Evolutionary conservation across 2,888 invertebrate species (phyloP), one percentile per base, ranked within the genome.

Genomic region (Epistrophe grossulariae): DNA sequence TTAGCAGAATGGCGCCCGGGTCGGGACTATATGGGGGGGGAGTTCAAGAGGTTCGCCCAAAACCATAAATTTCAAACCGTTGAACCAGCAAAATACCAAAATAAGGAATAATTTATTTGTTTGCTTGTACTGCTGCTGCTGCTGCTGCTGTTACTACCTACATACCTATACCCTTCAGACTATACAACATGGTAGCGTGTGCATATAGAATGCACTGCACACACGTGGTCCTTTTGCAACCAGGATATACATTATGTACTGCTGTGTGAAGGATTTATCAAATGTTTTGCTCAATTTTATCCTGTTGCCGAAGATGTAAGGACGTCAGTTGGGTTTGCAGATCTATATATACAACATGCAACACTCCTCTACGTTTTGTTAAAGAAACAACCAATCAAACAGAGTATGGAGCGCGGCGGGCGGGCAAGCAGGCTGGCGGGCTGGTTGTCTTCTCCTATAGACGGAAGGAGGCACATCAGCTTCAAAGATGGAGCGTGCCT

Each of bases 81-180:
- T 85, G 82, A 85, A 85, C 82, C 71, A 82, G 78, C 85, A 85
- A 79, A 85, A 85, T 74, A 85, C 78, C 85, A 78, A 85, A 85
- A 85, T 85, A 79, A 70, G 85, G 82, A 85, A 85, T 85, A 85
- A 85, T 82, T 82, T 85, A 85, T 85, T 79, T 82, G 78, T 81
- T 82, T 82, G 78, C 82, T 64, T 71, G 84, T 77, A 71, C 52
- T 19, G 45, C 66, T 62, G 10, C 15, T 48, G 9, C 50, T 8
- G 9, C 24, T 24, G 24, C 24, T 24, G n/a, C n/a, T n/a, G n/a
- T n/a, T n/a, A n/a, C n/a, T n/a, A n/a, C n/a, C n/a, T n/a, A n/a
- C n/a, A n/a, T n/a, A n/a, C n/a, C n/a, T 19, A 9, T 55, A 59
- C 59, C 35, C 35, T n/a, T 59, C 13, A 10, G 28, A 52, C 24